These are phyloP conservation scores for Pantherophis guttatus DNA, from an alignment of 2,113 vertebrate genomes.

Conservation along the genomic window DNA sequence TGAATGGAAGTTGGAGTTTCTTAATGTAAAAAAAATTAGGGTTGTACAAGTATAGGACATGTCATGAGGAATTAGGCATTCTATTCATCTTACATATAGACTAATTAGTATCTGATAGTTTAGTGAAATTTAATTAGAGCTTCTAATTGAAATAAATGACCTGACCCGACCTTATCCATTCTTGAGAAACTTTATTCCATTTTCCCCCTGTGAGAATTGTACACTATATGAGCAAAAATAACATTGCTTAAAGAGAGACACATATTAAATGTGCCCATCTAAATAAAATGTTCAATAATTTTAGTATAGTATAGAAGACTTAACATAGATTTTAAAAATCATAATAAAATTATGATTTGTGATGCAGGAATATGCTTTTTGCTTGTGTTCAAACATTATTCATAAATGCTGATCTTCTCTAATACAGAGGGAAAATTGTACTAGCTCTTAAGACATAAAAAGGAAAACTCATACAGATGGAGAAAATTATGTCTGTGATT, in stretches of 20 bases:
- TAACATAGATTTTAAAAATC: slow-evolving; percentile 18
- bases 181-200: slow-evolving; percentile 53
- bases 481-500: background rate
- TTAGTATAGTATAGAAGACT: slow-evolving; percentile 18
- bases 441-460: slow-evolving; percentile 38
- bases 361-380: slow-evolving; percentile 6
- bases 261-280: slow-evolving; percentile 5
- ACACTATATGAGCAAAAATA: slow-evolving; percentile 49
- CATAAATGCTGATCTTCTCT: background rate
- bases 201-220: slow-evolving; percentile 47
- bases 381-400: slow-evolving; percentile 42
- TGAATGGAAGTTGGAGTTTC: slow-evolving; percentile 19
- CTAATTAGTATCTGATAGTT: slow-evolving; percentile 71
- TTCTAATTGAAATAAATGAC: slow-evolving; percentile 71
- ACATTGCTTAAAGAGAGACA: slow-evolving; percentile 27
- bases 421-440: slow-evolving; percentile 13
- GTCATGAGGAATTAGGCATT: slow-evolving; percentile 57
- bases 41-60: slow-evolving; percentile 36
- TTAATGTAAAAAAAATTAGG: slow-evolving; percentile 42
- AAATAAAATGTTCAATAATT: slow-evolving; percentile 21
- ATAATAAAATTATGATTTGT: slow-evolving; percentile 28
- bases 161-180: slow-evolving; percentile 50
- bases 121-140: slow-evolving; percentile 69
- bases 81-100: slow-evolving; percentile 61
- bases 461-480: slow-evolving; percentile 44